Base-by-base conservation (phyloP, 1,140 invertebrate species). In the Bombus picipes region DNA sequence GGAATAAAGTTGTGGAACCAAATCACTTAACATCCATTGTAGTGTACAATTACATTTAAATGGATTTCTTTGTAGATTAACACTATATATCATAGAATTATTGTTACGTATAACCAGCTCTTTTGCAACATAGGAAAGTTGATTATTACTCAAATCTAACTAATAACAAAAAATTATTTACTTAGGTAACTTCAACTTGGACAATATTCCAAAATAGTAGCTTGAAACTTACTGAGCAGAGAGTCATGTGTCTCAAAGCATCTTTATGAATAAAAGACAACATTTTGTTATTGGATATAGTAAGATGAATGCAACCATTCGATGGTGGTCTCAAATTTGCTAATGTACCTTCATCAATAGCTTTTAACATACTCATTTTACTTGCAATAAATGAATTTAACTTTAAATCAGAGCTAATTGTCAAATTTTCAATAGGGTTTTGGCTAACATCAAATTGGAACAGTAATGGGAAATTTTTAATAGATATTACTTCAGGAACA, bases 1-100 rank as follows among this genome's bases (percentile, higher is more conserved):
- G 22, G 41, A 65, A 71, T 95, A 94, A 68, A 94, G 83, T 59
- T 88, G 91, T 34, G 91, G 89, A 2, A 95, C 34, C 25, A 93
- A 89, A 41, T 92, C 87, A 28, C 90, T 89, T 65, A 95, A 79
- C 85, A 95, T 92, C 94, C 94, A 94, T 72, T 95, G 93, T 18
- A 92, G 77, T 15, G 92, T 75, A 37, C 94, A 95, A 78, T 95
- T 89, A 37, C 94, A 95, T 81, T 90, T 77, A 41, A 95, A 90
- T n/a, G 94, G 94, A 90, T 95, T 95, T 41, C 88, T 86, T 92
- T 94, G 93, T 41, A 94, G 84, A 91, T 95, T 90, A 53, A 95
- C 85, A 57, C 85, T 91, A 37, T 89, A 71, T 1, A 22, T 77
- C 32, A 18, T 65, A 41, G 82, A 82, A 41, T 80, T 88, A 81